Conservation (phyloP, 2,113 vertebrate genomes). For the Ramphastos sulfuratus region DNA sequence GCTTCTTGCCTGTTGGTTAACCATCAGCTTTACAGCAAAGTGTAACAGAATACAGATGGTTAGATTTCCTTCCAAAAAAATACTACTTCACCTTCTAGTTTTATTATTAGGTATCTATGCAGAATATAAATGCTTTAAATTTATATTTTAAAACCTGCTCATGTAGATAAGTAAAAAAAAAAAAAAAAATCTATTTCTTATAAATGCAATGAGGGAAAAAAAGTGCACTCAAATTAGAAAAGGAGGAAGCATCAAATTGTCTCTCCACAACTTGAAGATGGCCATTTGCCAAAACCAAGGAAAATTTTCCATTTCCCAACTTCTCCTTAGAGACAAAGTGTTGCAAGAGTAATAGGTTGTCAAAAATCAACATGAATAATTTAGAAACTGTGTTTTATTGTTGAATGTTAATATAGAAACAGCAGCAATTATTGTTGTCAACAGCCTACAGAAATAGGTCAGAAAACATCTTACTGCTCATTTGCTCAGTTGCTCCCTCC, state of each 20-base stretch:
- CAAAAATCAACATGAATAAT: conserved; percentile 21
- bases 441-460: not conserved
- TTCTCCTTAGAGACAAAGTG: not conserved
- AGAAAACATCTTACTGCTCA: not conserved
- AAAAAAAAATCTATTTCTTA: not conserved
- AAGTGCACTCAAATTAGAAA: not conserved
- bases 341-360: not conserved
- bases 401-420: not conserved
- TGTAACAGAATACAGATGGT: not conserved
- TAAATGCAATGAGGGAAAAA: not conserved
- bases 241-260: not conserved
- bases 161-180: not conserved
- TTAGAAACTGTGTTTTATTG: not conserved
- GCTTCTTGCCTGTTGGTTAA: not conserved
- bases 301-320: not conserved
- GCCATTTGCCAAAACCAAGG: not conserved
- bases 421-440: not conserved
- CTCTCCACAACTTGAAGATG: not conserved
- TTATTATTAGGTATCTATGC: not conserved
- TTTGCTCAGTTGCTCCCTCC: not conserved
- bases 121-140: not conserved
- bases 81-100: not conserved
- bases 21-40: not conserved
- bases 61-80: not conserved
- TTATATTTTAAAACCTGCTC: not conserved